Conservation (phyloP, 2,888 invertebrate genomes). For the Tricholauxania praeusta region DNA sequence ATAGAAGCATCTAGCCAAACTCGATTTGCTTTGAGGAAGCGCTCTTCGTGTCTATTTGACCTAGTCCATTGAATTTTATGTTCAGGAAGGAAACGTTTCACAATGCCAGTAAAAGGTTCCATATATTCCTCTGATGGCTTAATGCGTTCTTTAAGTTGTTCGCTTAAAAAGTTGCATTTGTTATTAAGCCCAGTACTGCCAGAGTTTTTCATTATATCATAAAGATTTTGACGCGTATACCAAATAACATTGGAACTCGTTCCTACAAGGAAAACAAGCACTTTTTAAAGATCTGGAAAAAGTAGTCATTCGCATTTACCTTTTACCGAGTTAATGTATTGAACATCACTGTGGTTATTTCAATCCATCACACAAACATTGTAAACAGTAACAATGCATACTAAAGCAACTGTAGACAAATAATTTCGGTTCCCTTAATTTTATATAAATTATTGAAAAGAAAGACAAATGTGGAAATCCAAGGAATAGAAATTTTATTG, state of each 20-base stretch:
- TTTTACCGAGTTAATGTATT: no score
- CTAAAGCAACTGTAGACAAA: no score
- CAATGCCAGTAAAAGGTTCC: not conserved
- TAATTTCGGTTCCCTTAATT: no score
- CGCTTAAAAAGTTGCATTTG: not conserved
- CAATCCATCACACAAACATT: no score
- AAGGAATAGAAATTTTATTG: no score
- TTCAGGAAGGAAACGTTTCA: not conserved
- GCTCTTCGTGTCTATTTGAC: slow-evolving; percentile 23
- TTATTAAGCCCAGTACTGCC: not conserved
- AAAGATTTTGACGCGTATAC: not conserved
- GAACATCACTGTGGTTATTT: no score
- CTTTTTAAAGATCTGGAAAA: no score
- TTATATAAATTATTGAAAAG: no score
- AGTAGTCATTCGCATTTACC: no score
- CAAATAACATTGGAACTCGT: not conserved
- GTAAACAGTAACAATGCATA: no score
- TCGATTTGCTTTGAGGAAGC: slow-evolving; percentile 24
- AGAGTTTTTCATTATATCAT: not conserved
- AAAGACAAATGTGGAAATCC: no score
- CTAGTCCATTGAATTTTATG: slow-evolving; percentile 24
- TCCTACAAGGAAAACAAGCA: not conserved
- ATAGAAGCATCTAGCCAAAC: slow-evolving; percentile 25
- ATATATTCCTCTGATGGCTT: not conserved
- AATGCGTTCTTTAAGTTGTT: slow-evolving; percentile 1